phyloP scores from a whole-genome alignment of 1,140 invertebrate genomes.

The Stenopsyche tienmushanensis region DNA sequence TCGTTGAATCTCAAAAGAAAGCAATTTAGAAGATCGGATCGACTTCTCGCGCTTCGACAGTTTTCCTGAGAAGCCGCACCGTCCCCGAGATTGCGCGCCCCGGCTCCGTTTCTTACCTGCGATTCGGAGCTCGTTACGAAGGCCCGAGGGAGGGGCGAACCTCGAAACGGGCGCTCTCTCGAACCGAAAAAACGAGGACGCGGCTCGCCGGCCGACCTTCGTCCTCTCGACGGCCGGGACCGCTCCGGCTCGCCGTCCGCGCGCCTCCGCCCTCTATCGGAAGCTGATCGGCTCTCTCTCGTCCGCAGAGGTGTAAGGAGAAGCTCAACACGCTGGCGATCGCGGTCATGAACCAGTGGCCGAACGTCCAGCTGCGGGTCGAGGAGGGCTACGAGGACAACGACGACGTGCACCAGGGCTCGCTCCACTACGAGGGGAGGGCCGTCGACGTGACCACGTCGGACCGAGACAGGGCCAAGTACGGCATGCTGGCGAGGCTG shows the following conservation, averaged over 20 bases:
- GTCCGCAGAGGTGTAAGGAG: conserved; percentile 89
- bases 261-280: no score
- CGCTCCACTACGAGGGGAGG: conserved; percentile 92
- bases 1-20: conserved; percentile 40
- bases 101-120: neutral
- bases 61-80: conserved; percentile 4
- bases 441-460: conserved; percentile 95
- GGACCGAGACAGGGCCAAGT: conserved; percentile 88
- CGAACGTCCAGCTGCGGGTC: conserved; percentile 86
- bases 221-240: no score
- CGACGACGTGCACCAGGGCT: conserved; percentile 73
- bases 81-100: conserved; percentile 12
- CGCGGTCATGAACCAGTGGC: conserved; percentile 98
- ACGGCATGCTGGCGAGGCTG: conserved; percentile 93
- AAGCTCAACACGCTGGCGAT: conserved; percentile 93
- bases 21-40: conserved; percentile 39
- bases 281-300: neutral
- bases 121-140: neutral
- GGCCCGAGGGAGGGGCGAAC: no score
- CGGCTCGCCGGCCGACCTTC: no score
- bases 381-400: conserved; percentile 95
- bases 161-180: no score
- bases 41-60: conserved; percentile 35
- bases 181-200: no score
- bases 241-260: no score